Base-by-base conservation (phyloP, 1,140 invertebrate genomes). In the Manduca sexta region DNA sequence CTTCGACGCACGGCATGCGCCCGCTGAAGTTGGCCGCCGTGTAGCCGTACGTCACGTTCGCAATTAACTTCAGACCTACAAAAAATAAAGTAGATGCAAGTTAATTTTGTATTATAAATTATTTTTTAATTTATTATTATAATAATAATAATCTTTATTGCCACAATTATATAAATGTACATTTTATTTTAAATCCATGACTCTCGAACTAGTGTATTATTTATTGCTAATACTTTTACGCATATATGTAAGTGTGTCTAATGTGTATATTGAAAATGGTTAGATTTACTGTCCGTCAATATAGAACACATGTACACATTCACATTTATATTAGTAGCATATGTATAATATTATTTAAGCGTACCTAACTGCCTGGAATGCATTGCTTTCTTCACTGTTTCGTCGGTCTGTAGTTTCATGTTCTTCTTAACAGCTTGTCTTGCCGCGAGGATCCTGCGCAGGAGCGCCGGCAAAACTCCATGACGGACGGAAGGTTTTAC, bases 31-130 rank as follows among this genome's bases (percentile, higher is more conserved):
- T 99, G 0, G 98, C 98, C 2, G 95, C 93, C 0, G 98, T 99
- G 73, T 99, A 99, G 0, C 98, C 98, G 77, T 99, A 99, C 1
- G 98, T 99, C 0, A 99, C 97, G 86, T 99, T 99, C 0, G 98
- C 97, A 74, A 99, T 98, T 33, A 99, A 83, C 84, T 99, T 99
- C 3, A 99, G 85, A 7, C 97, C 84, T 87, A 47, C 14, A 40
- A 38, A 15, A 31, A 26, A 26, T 26, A 26, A 26, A 26, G 8
- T 8, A 26, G 4, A 13, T 21, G 8, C 17, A 10, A 34, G 16
- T 16, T 1, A 17, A 35, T n/a, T n/a, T n/a, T n/a, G n/a, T n/a
- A n/a, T n/a, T n/a, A n/a, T n/a, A n/a, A n/a, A n/a, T n/a, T n/a
- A n/a, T n/a, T n/a, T n/a, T n/a, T n/a, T n/a, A n/a, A n/a, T n/a